phyloP scores from a whole-genome alignment of 2,113 vertebrate species.

The Noctilio leporinus region DNA sequence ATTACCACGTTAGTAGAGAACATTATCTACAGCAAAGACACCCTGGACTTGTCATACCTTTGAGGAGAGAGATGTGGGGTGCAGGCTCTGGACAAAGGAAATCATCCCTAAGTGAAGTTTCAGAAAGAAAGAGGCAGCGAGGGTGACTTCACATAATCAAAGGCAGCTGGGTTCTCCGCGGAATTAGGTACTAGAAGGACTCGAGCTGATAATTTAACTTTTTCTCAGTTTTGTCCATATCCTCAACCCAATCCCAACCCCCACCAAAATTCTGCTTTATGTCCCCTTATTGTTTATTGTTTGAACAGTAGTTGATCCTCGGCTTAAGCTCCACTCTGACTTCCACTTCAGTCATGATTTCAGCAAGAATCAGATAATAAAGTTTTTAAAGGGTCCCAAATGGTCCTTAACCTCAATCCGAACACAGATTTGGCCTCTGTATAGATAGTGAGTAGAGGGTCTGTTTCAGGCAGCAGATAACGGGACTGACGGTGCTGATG shows the following conservation, averaged over 20 bases:
- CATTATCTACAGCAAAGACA: not conserved
- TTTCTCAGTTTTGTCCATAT: not conserved
- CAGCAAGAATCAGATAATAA: not conserved
- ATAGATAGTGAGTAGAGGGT: not conserved
- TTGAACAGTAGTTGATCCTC: not conserved
- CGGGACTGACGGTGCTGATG: not conserved
- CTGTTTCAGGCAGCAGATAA: conserved; percentile 25
- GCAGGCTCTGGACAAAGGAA: not conserved
- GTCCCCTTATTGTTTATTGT: not conserved
- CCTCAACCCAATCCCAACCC: not conserved
- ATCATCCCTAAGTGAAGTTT: not conserved
- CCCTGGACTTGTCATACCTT: not conserved
- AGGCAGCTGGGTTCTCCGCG: not conserved
- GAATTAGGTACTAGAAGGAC: not conserved
- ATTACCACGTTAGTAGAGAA: not conserved
- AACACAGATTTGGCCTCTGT: not conserved
- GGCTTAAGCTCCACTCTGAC: not conserved
- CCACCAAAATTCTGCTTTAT: not conserved
- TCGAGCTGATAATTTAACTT: not conserved
- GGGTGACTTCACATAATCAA: not conserved
- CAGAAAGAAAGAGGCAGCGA: not conserved
- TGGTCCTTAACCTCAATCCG: not conserved
- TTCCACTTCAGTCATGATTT: not conserved
- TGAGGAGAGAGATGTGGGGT: not conserved
- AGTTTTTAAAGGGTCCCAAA: not conserved